A percentile compares a stretch with the other conserved stretches of the same genome.
Evolutionary conservation across 37 sponge, comb jelly and placozoan species (phyloP).

Genomic region (Haliclona indistincta): DNA sequence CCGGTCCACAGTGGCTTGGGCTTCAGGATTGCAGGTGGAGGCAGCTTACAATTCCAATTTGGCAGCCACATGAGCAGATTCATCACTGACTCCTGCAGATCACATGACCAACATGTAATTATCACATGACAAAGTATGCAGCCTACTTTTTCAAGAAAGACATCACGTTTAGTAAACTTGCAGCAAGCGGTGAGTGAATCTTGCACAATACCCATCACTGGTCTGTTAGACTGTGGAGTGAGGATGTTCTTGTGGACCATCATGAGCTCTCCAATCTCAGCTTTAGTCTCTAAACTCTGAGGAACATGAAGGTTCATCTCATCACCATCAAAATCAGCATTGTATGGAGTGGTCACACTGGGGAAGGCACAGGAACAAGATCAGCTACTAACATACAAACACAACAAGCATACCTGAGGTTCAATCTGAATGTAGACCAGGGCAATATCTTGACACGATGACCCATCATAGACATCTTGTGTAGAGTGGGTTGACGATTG

Average conservation of each 20-base stretch:
- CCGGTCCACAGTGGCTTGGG: conserved; percentile 99
- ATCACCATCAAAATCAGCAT: conserved; percentile 99
- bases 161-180: conserved; percentile 95
- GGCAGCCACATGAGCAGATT: conserved; percentile 99
- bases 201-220: conserved; percentile 99
- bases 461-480: conserved; percentile 99
- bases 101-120: not conserved
- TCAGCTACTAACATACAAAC: not conserved
- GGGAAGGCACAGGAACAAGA: not conserved
- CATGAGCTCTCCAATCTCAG: conserved; percentile 88
- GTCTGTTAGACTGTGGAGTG: conserved; percentile 99
- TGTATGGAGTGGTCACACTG: conserved; percentile 99
- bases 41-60: conserved; percentile 96
- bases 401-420: conserved; percentile 72
- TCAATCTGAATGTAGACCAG: conserved; percentile 98
- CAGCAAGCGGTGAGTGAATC: conserved; percentile 92
- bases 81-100: conserved; percentile 87
- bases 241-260: conserved; percentile 91
- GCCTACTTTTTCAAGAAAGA: conserved; percentile 92
- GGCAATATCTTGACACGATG: conserved; percentile 97
- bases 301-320: conserved; percentile 99
- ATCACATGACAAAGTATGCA: not conserved
- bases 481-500: conserved; percentile 99
- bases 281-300: conserved; percentile 95
- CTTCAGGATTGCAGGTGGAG: conserved; percentile 95